phyloP scores from a whole-genome alignment of 2,113 vertebrate genomes.

The Trichomycterus rosablanca region DNA sequence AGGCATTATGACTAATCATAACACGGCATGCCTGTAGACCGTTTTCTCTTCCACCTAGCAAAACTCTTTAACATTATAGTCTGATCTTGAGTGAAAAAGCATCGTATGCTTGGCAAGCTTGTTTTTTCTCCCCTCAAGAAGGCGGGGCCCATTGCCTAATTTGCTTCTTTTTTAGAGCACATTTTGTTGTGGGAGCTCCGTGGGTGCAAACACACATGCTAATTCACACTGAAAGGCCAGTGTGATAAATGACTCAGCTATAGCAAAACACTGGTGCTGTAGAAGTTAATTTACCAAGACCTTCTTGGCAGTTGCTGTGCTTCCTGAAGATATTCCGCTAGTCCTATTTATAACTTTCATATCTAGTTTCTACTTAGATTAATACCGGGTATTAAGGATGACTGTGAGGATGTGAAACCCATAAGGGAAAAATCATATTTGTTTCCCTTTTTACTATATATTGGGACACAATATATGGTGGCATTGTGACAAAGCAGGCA shows the following conservation, averaged over 20 bases:
- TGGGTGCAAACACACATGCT: conserved; percentile 15
- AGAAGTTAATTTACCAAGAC: conserved; percentile 32
- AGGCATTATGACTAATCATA: conserved; percentile 16
- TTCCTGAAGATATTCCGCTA: background rate
- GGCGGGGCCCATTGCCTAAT: conserved; percentile 26
- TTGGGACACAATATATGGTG: no score
- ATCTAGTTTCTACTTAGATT: background rate
- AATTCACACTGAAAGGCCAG: conserved; percentile 23
- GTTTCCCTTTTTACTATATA: no score
- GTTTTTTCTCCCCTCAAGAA: conserved; percentile 24
- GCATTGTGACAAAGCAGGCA: no score
- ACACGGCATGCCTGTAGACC: conserved; percentile 28
- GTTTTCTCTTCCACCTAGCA: background rate
- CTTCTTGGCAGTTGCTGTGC: background rate
- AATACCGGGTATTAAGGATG: background rate
- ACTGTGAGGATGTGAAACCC: no score
- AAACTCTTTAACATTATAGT: background rate
- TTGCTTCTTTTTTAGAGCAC: conserved; percentile 22
- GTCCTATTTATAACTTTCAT: background rate
- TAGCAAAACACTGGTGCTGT: conserved; percentile 13
- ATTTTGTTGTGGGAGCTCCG: conserved; percentile 31
- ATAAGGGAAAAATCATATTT: no score
- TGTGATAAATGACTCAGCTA: conserved; percentile 29
- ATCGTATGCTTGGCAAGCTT: conserved; percentile 8
- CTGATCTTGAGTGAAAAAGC: conserved; percentile 9